Conservation (phyloP, 2,888 invertebrate species). For the Chloroclystis v-ata region DNA sequence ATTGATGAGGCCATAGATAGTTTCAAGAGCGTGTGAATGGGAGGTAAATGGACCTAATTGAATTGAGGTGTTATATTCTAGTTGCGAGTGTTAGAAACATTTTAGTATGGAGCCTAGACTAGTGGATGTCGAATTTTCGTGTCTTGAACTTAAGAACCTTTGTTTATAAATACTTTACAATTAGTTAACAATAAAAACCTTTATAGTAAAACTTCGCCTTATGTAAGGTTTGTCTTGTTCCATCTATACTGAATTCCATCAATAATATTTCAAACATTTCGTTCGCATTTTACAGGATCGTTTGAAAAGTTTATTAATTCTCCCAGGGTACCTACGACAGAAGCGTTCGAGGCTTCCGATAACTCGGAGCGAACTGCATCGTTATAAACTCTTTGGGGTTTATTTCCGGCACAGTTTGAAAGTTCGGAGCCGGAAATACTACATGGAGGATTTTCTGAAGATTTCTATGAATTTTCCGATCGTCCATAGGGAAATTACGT, state of each 20-base stretch:
- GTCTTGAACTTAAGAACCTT: too few relatives aligned
- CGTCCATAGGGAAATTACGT: too few relatives aligned
- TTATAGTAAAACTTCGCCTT: too few relatives aligned
- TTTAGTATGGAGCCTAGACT: too few relatives aligned
- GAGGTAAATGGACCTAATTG: background rate
- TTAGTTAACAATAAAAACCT: too few relatives aligned
- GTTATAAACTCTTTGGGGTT: slow-evolving; percentile 17
- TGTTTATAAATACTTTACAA: too few relatives aligned
- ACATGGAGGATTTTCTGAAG: background rate
- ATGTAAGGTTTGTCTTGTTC: too few relatives aligned
- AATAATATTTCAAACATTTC: background rate
- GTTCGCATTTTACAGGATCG: background rate
- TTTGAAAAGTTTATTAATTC: slow-evolving; percentile 19
- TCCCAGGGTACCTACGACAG: slow-evolving; percentile 23
- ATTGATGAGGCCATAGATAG: background rate
- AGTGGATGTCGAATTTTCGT: too few relatives aligned
- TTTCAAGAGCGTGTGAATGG: background rate
- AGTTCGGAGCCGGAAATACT: background rate
- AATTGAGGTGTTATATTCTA: too few relatives aligned
- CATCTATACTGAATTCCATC: too few relatives aligned
- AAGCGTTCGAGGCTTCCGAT: slow-evolving; percentile 27
- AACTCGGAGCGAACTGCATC: slow-evolving; percentile 20
- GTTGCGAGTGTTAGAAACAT: too few relatives aligned
- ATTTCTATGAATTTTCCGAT: too few relatives aligned
- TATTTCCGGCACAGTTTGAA: slow-evolving; percentile 8